Conservation (phyloP, 2,113 vertebrate species). For the Caranx ignobilis region DNA sequence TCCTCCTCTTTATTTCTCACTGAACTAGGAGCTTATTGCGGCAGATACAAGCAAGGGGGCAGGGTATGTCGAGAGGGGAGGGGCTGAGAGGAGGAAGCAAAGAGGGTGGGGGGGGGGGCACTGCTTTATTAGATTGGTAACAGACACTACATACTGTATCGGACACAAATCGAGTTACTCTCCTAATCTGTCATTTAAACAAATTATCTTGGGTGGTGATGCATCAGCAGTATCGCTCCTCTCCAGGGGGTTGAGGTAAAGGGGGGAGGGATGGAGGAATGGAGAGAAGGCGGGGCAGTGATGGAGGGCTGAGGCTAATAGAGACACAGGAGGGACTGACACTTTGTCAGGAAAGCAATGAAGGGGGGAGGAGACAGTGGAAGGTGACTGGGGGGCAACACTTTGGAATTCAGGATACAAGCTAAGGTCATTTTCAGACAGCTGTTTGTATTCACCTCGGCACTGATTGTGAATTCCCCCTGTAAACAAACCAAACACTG, state of each 20-base stretch:
- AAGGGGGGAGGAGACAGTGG: slow-evolving; percentile 4
- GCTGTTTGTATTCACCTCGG: slow-evolving; percentile 11
- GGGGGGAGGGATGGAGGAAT: slow-evolving; percentile 47
- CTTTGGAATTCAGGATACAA: slow-evolving; percentile 18
- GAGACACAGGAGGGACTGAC: slow-evolving; percentile 70
- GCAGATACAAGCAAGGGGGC: slow-evolving; percentile 46
- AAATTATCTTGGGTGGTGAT: slow-evolving; percentile 80
- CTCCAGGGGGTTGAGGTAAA: slow-evolving; percentile 55
- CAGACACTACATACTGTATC: slow-evolving; percentile 79
- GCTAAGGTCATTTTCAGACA: not conserved
- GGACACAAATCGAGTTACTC: slow-evolving; percentile 80
- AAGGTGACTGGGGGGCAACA: slow-evolving; percentile 21
- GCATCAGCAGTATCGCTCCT: slow-evolving; percentile 79
- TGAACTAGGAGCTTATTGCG: slow-evolving; percentile 49
- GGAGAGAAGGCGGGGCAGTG: slow-evolving; percentile 30
- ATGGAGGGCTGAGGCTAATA: slow-evolving; percentile 62
- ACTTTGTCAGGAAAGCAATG: slow-evolving; percentile 61
- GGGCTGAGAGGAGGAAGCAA: slow-evolving; percentile 44
- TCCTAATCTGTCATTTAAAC: slow-evolving; percentile 85
- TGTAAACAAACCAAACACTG: not conserved
- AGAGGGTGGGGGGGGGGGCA: slow-evolving; percentile 23
- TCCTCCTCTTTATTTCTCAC: slow-evolving; percentile 28
- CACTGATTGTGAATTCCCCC: not conserved
- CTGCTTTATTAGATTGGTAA: slow-evolving; percentile 82
- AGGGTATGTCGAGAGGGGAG: slow-evolving; percentile 35